Base-by-base conservation (phyloP, 2,797 vertebrate species). In the Gallirallus australis region DNA sequence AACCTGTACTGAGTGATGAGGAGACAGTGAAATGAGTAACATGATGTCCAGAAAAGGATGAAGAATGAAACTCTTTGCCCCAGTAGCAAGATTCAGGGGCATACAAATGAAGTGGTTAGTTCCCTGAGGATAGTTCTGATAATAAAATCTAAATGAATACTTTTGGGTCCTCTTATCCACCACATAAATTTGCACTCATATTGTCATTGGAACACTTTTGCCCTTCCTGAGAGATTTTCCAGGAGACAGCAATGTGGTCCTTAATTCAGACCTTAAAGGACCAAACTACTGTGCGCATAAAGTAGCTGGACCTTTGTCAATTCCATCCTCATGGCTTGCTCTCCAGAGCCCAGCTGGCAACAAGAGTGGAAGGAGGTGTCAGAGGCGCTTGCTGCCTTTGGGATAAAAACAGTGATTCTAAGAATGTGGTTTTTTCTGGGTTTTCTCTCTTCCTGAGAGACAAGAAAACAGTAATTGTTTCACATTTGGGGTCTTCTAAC, bases 141-240 rank as follows among this genome's bases (percentile, higher is more conserved):
- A 94, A 59, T 84, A 93, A 92, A 96, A 86, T 70, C 27, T n/a
- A 30, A 83, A 78, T 12, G 1, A 72, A 75, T 90, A 63, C 27
- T 79, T 93, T 54, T 61, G 5, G 1, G 12, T 78, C 40, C 47
- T 65, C n/a, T 78, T 78, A 72, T 56, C 39, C 66, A 60, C 15
- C 48, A n/a, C 42, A 88, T 80, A 85, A 94, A 91, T 91, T 96
- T 48, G 78, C 72, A 66, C 72, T 52, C 59, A 11, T 70, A 42
- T 80, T 96, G 82, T 79, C 73, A 76, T 48, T 94, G 91, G 82
- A 96, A 92, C 66, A 76, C 4, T 1, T 42, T 86, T 52, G 73
- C 61, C 33, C 15, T 81, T 89, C 80, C 76, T 90, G 85, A 95
- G 63, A 95, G 33, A 66, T 90, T 96, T 97, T 95, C 89, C 94